Base-by-base conservation (phyloP, 2,888 invertebrate genomes). In the Pammene aurita region DNA sequence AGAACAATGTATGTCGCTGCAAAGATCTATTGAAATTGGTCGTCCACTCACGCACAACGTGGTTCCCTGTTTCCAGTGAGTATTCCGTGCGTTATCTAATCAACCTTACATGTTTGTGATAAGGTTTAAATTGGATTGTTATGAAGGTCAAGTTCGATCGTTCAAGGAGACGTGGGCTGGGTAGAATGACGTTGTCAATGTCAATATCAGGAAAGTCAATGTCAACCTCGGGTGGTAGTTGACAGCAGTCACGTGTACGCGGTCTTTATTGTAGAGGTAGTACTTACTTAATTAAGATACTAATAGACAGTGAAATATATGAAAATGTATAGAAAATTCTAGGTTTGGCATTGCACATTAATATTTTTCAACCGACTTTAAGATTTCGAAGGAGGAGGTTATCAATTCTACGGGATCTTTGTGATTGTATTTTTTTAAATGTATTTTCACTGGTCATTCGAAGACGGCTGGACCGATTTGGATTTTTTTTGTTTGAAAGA, bases 191-290 rank as follows among this genome's bases (percentile, higher is more conserved):
- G 62, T 41, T 62, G 61, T 62, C 61, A 62, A 52, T 62, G 50
- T 62, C 62, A 61, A 61, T 61, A 38, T 61, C 61, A 62, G 62
- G 62, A n/a, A 48, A 48, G 62, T 62, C 62, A 62, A 62, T 62
- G 62, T 62, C 62, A 62, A 52, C 50, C 62, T 41, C 10, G 14
- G 26, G 26, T 44, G 35, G 38, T 52, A 13, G 38, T 62, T 52
- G 52, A n/a, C 48, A 35, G 35, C 18, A 41, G 62, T 62, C 62
- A 62, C 62, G 62, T 62, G 50, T n/a, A n/a, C n/a, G n/a, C n/a
- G n/a, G n/a, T n/a, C n/a, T n/a, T n/a, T n/a, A n/a, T 16, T n/a
- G 9, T 6, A 62, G 26, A 50, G 38, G 48, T 48, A 48, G n/a
- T n/a, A n/a, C n/a, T n/a, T n/a, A n/a, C n/a, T n/a, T n/a, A n/a